A percentile compares a stretch with the other conserved stretches of the same genome.
Evolutionary conservation across 2,113 vertebrate genomes (phyloP).

Genomic region (Bettongia penicillata): DNA sequence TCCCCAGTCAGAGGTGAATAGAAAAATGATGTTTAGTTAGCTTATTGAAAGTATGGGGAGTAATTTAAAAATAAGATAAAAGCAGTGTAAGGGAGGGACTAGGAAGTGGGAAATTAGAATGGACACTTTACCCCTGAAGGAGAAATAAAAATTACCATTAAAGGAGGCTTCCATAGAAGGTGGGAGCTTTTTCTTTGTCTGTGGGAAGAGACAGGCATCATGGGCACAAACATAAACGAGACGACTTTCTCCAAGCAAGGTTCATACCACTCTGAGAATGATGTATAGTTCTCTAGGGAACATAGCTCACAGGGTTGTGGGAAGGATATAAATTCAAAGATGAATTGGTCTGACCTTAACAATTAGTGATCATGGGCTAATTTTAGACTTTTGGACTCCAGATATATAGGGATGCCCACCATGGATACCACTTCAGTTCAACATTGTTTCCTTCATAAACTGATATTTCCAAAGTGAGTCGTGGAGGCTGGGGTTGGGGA

Average conservation of each 20-base stretch:
- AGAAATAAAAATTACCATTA: background rate
- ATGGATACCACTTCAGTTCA: background rate
- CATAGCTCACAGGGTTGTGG: background rate
- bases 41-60: background rate
- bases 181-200: background rate
- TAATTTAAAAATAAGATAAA: background rate
- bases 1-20: background rate
- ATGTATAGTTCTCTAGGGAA: background rate
- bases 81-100: background rate
- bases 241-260: background rate
- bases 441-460: background rate
- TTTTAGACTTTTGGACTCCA: background rate
- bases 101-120: background rate
- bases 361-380: background rate
- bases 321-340: background rate
- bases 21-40: background rate
- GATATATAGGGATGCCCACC: background rate
- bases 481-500: too few species aligned
- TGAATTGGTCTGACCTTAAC: background rate
- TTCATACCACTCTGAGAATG: background rate
- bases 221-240: background rate
- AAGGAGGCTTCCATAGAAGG: background rate
- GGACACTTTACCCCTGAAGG: background rate
- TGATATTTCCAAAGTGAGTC: background rate
- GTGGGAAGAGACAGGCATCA: background rate